phyloP scores from a whole-genome alignment of 2,888 invertebrate species.

The Tenthredo mesomela region DNA sequence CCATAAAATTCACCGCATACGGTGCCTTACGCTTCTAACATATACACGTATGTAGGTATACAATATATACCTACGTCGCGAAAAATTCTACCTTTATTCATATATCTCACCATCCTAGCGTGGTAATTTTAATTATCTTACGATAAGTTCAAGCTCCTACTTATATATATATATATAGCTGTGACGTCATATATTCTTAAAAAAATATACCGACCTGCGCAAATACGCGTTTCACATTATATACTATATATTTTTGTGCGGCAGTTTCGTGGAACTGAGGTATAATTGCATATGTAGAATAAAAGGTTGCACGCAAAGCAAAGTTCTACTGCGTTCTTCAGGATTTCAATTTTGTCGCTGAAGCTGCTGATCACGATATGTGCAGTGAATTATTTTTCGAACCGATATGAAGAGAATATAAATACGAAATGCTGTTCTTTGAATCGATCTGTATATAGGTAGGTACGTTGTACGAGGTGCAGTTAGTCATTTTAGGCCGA shows the following conservation, averaged over 20 bases:
- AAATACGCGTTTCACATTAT: neutral
- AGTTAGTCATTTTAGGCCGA: slow-evolving; percentile 47
- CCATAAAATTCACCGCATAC: slow-evolving; percentile 26
- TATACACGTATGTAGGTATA: neutral
- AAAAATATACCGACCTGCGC: neutral
- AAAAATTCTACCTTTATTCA: neutral
- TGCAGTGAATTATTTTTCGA: neutral
- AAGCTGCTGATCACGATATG: neutral
- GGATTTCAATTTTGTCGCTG: neutral
- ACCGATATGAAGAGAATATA: neutral
- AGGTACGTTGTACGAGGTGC: slow-evolving; percentile 30
- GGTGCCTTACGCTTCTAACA: neutral
- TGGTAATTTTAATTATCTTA: slow-evolving; percentile 23
- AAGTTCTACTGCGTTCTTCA: neutral
- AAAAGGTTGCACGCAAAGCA: neutral
- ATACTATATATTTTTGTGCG: neutral
- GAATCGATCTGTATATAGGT: slow-evolving; percentile 38
- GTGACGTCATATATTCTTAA: neutral
- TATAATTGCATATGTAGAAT: neutral
- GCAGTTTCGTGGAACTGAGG: neutral
- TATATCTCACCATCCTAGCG: neutral
- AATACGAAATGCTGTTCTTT: neutral
- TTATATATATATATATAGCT: neutral
- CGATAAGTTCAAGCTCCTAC: neutral
- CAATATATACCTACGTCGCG: neutral